phyloP scores from a whole-genome alignment of 1,140 invertebrate genomes.

The Zaprionus lachaisei region DNA sequence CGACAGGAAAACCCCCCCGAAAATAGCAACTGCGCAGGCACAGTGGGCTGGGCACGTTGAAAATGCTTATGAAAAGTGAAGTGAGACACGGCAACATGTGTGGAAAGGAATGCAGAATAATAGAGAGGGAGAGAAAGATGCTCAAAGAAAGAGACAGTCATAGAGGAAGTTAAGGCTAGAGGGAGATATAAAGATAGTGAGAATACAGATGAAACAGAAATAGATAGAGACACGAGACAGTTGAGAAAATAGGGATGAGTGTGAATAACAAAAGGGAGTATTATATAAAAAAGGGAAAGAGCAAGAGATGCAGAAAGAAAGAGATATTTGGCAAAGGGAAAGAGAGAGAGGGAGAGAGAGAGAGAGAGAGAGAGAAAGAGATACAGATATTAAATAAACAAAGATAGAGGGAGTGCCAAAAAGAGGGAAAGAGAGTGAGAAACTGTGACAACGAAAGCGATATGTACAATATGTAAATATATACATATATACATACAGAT shows the following conservation, averaged over 20 bases:
- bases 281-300: background rate
- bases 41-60: conserved; percentile 15
- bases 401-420: background rate
- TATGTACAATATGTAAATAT: background rate
- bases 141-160: background rate
- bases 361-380: background rate
- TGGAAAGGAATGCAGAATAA: no score
- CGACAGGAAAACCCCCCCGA: background rate
- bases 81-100: no score
- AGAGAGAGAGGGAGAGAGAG: background rate
- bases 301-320: background rate
- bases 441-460: background rate
- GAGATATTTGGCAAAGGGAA: background rate
- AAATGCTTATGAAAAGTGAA: background rate
- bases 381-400: background rate
- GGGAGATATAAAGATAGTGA: background rate
- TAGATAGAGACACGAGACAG: background rate
- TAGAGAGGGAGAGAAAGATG: background rate
- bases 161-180: background rate
- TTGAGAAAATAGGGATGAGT: background rate
- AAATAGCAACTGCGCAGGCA: background rate
- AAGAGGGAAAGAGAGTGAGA: no score
- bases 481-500: background rate
- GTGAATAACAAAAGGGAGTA: background rate
- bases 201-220: background rate